These are phyloP conservation scores for Gymnoscopelus microlampas DNA, from an alignment of 2,797 vertebrate species.

Conservation along the genomic window DNA sequence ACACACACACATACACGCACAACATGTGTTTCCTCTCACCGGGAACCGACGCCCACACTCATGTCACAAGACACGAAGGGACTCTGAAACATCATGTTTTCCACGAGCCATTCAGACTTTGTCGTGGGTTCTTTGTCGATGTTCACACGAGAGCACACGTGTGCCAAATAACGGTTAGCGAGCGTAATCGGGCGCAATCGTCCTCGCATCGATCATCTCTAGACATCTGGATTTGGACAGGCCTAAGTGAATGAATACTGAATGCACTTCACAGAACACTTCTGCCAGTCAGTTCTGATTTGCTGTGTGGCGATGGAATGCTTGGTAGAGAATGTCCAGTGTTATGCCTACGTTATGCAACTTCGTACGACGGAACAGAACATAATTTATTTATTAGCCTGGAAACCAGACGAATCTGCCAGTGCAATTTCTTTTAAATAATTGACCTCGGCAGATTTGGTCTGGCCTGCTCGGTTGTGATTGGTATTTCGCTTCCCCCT, in stretches of 20 bases:
- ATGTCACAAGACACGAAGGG: background rate
- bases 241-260: background rate
- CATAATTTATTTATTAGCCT: no score
- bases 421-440: no score
- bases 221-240: conserved; percentile 24
- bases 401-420: no score
- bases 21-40: background rate
- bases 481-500: no score
- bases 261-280: conserved; percentile 6
- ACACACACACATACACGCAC: background rate
- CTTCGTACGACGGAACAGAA: no score
- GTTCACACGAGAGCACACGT: background rate
- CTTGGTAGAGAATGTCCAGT: conserved; percentile 16
- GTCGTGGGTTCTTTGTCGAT: no score
- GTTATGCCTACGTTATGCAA: no score
- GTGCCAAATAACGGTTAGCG: conserved; percentile 21
- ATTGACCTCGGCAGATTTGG: no score
- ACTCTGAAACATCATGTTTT: background rate
- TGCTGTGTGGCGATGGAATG: conserved; percentile 19
- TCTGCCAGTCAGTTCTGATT: conserved; percentile 18
- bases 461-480: no score
- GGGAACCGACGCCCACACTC: background rate
- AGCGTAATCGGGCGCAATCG: background rate
- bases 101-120: background rate
- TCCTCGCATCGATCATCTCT: conserved; percentile 21